phyloP scores from a whole-genome alignment of 1,140 invertebrate species.

The Penaeus indicus region DNA sequence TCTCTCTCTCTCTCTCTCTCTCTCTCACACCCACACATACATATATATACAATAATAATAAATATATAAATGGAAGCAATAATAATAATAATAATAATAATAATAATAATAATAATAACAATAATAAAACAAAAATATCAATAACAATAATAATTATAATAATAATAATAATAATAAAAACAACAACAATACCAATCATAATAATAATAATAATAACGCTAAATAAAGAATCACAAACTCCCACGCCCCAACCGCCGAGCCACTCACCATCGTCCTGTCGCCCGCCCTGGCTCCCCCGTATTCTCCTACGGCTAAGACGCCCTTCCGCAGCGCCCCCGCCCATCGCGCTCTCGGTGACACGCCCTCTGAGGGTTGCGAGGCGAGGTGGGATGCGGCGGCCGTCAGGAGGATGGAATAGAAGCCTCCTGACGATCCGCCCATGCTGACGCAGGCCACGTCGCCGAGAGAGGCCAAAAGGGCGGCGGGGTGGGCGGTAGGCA shows the following conservation, averaged over 20 bases:
- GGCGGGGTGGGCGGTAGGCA: constrained; percentile 71
- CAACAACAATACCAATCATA: constrained; percentile 6
- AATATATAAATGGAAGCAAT: constrained; percentile 15
- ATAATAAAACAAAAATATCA: constrained; percentile 28
- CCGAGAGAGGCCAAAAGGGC: constrained; percentile 74
- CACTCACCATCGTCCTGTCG: constrained; percentile 80
- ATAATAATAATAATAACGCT: constrained; percentile 9
- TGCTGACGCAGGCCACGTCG: constrained; percentile 76
- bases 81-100: constrained; percentile 21
- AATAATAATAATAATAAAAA: neutral
- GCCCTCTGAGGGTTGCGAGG: neutral
- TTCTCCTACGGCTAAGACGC: constrained; percentile 76
- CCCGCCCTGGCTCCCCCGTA: constrained; percentile 82
- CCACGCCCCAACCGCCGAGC: neutral
- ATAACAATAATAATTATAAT: constrained; percentile 16
- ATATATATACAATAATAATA: constrained; percentile 21
- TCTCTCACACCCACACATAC: too few species aligned
- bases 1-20: too few species aligned
- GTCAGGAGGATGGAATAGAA: constrained; percentile 80
- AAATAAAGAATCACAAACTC: neutral
- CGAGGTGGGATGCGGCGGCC: constrained; percentile 73
- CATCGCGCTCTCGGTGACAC: constrained; percentile 3
- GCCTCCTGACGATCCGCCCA: constrained; percentile 82
- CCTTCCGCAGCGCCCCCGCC: constrained; percentile 69
- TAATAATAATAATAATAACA: constrained; percentile 22